A percentile compares a stretch with the other conserved stretches of the same genome.
Evolutionary conservation across 2,113 vertebrate species (phyloP).

Genomic region (Pangasianodon gigas): DNA sequence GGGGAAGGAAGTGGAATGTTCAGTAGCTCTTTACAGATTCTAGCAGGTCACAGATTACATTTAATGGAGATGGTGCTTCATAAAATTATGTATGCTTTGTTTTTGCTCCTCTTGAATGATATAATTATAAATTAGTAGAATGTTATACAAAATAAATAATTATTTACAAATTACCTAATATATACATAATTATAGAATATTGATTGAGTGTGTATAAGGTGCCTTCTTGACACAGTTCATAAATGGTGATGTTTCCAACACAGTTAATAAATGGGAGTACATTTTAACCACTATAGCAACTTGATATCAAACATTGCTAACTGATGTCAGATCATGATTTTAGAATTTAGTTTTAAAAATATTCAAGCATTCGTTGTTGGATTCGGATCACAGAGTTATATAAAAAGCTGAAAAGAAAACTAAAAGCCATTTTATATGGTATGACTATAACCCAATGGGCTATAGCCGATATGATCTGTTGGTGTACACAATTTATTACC

Average conservation of each 20-base stretch:
- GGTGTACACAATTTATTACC: neutral
- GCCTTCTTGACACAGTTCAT: slow-evolving; percentile 60
- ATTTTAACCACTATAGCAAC: slow-evolving; percentile 34
- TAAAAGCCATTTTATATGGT: neutral
- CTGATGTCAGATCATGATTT: neutral
- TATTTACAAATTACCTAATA: neutral
- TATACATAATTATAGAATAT: slow-evolving; percentile 40
- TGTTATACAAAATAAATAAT: neutral
- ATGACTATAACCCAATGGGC: neutral
- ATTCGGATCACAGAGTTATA: neutral
- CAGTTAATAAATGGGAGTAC: neutral
- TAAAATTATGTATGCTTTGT: slow-evolving; percentile 9
- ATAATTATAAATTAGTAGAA: slow-evolving; percentile 25
- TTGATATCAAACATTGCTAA: neutral
- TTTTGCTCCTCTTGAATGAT: slow-evolving; percentile 13
- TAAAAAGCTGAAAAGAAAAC: neutral
- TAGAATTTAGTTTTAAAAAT: slow-evolving; percentile 2
- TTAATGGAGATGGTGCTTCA: neutral
- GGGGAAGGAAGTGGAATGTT: slow-evolving; percentile 25
- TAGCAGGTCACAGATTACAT: slow-evolving; percentile 10
- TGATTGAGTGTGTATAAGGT: slow-evolving; percentile 57
- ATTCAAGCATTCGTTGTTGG: neutral
- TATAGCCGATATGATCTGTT: neutral
- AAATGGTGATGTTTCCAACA: slow-evolving; percentile 25
- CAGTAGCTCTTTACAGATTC: slow-evolving; percentile 45